These are phyloP conservation scores for Drosophila helvetica DNA, from an alignment of 2,888 invertebrate species.

Conservation along the genomic window DNA sequence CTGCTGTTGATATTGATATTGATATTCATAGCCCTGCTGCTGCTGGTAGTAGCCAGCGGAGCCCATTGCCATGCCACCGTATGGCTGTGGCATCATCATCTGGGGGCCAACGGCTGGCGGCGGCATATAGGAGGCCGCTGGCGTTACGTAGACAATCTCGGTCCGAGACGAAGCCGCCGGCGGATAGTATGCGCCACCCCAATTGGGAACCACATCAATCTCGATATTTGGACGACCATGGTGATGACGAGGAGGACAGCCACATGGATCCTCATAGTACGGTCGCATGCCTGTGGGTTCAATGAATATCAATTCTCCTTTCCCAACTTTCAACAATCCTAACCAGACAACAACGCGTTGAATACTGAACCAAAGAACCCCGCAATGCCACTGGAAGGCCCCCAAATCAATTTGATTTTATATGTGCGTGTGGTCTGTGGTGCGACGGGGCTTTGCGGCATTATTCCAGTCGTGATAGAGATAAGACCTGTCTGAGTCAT, in stretches of 20 bases:
- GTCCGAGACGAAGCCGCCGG: conserved; percentile 62
- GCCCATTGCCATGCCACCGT: conserved; percentile 49
- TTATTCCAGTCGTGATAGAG: conserved; percentile 33
- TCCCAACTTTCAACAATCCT: conserved; percentile 26
- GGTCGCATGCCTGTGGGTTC: conserved; percentile 50
- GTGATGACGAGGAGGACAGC: conserved; percentile 71
- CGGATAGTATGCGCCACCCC: conserved; percentile 71
- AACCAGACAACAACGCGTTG: conserved; percentile 48
- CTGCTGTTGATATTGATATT: conserved; percentile 38
- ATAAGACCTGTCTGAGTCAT: conserved; percentile 32
- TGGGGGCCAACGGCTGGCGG: conserved; percentile 29
- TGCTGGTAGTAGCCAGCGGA: conserved; percentile 64
- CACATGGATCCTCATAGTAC: conserved; percentile 72
- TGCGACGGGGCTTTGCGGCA: conserved; percentile 22
- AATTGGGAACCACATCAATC: conserved; percentile 74
- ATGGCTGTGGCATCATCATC: conserved; percentile 60
- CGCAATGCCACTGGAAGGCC: conserved; percentile 25
- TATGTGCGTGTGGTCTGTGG: neutral
- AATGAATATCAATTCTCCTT: neutral
- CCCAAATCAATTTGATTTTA: conserved; percentile 20
- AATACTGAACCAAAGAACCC: conserved; percentile 44
- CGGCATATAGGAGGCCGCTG: conserved; percentile 54
- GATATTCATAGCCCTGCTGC: conserved; percentile 63
- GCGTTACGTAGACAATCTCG: conserved; percentile 68
- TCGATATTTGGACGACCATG: conserved; percentile 78